Conservation (phyloP, 2,113 vertebrate species). For the Callipepla squamata region DNA sequence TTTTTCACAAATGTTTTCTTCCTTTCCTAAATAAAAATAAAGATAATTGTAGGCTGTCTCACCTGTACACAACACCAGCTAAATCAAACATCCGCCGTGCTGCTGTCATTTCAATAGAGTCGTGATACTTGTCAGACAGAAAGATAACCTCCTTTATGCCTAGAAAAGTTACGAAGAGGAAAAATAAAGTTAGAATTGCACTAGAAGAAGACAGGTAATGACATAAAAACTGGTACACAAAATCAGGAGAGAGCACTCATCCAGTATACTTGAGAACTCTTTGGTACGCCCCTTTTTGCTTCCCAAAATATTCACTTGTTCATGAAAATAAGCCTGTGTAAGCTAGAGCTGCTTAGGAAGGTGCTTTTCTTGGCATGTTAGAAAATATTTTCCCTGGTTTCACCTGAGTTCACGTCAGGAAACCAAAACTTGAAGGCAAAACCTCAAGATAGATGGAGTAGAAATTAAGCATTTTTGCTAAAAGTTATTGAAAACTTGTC, state of each 20-base stretch:
- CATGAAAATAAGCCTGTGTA: background rate
- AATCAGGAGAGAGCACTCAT: background rate
- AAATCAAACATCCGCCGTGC: conserved; percentile 87
- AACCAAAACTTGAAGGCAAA: background rate
- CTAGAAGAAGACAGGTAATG: background rate
- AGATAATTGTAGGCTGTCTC: conserved; percentile 41
- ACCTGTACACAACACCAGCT: conserved; percentile 87
- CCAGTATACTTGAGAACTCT: background rate
- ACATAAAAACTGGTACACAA: background rate
- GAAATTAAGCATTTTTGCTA: background rate
- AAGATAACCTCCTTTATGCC: conserved; percentile 94
- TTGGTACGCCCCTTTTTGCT: background rate
- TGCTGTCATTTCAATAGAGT: conserved; percentile 85
- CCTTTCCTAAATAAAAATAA: background rate
- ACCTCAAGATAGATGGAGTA: background rate
- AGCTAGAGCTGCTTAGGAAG: background rate
- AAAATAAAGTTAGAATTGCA: background rate
- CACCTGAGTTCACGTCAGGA: background rate
- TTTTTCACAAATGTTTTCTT: background rate
- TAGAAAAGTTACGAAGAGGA: conserved; percentile 49
- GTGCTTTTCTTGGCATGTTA: background rate
- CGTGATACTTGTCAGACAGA: conserved; percentile 95
- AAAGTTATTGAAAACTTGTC: background rate
- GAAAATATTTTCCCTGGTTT: background rate
- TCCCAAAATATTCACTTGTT: background rate